A percentile compares a stretch with the other conserved stretches of the same genome.
These are phyloP conservation scores for Australoheros facetus DNA, from an alignment of 2,797 vertebrate genomes.

Conservation along the genomic window DNA sequence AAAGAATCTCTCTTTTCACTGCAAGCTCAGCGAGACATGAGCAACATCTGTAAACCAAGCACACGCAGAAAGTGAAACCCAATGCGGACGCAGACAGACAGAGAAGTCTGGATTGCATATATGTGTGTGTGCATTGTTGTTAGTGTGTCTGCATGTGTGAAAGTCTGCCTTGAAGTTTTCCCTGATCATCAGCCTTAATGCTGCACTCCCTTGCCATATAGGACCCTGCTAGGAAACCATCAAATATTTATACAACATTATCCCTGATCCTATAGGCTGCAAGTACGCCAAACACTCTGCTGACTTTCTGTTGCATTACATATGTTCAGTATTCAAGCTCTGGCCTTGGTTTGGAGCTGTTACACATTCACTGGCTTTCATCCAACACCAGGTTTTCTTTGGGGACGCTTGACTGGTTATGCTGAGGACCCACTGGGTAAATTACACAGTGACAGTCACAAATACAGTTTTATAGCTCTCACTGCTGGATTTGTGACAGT, in stretches of 20 bases:
- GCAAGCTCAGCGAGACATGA: slow-evolving; percentile 73
- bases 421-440: slow-evolving; percentile 21
- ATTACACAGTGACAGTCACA: slow-evolving; percentile 21
- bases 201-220: slow-evolving; percentile 70
- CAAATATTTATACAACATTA: slow-evolving; percentile 82
- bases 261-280: slow-evolving; percentile 70
- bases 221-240: slow-evolving; percentile 74
- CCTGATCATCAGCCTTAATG: slow-evolving; percentile 72
- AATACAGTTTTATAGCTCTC: slow-evolving; percentile 42
- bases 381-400: slow-evolving; percentile 27
- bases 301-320: slow-evolving; percentile 54
- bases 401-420: slow-evolving; percentile 32
- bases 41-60: slow-evolving; percentile 70
- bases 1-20: slow-evolving; percentile 65
- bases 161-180: slow-evolving; percentile 59
- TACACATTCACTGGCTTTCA: slow-evolving; percentile 46
- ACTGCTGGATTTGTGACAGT: slow-evolving; percentile 44
- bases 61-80: slow-evolving; percentile 58
- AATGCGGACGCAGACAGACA: slow-evolving; percentile 46
- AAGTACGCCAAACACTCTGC: slow-evolving; percentile 65
- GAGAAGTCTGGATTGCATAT: not conserved
- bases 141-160: slow-evolving; percentile 26
- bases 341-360: slow-evolving; percentile 24
- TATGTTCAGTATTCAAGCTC: slow-evolving; percentile 38
- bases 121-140: not conserved